phyloP scores from a whole-genome alignment of 2,888 invertebrate genomes.

The Bellardia pandia region DNA sequence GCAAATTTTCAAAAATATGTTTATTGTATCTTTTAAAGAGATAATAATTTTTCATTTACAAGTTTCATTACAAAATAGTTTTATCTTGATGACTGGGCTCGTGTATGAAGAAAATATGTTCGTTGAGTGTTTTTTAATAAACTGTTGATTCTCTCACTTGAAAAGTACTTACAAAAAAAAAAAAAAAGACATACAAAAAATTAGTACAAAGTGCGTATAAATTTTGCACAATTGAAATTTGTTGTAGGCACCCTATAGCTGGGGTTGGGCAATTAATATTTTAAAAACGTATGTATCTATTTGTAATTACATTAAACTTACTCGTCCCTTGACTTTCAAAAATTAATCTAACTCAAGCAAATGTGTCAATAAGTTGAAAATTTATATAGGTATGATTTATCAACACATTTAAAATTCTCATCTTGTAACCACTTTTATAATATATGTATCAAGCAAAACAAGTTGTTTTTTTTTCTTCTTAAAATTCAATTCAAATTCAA shows the following conservation, averaged over 20 bases:
- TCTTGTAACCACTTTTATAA: no score
- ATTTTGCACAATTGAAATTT: conserved; percentile 9
- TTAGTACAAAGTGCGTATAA: conserved; percentile 20
- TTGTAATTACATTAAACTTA: no score
- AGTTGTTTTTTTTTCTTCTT: no score
- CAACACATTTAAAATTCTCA: no score
- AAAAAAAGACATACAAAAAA: background rate
- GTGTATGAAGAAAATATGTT: conserved; percentile 46
- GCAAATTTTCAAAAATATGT: conserved; percentile 61
- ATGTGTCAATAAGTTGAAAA: no score
- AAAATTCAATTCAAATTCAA: no score
- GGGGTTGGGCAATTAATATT: background rate
- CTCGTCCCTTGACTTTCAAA: no score
- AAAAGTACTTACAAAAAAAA: background rate
- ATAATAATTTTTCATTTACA: conserved; percentile 54
- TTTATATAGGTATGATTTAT: no score
- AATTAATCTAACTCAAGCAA: no score
- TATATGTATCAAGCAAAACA: no score
- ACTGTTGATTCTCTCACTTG: conserved; percentile 52
- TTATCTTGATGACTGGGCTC: conserved; percentile 58
- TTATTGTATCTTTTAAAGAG: conserved; percentile 47
- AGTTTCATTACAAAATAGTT: conserved; percentile 41
- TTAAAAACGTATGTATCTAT: background rate
- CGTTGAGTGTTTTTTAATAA: conserved; percentile 25
- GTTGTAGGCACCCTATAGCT: background rate